phyloP scores from a whole-genome alignment of 1,140 invertebrate species.

The Macrocentrus cingulum region DNA sequence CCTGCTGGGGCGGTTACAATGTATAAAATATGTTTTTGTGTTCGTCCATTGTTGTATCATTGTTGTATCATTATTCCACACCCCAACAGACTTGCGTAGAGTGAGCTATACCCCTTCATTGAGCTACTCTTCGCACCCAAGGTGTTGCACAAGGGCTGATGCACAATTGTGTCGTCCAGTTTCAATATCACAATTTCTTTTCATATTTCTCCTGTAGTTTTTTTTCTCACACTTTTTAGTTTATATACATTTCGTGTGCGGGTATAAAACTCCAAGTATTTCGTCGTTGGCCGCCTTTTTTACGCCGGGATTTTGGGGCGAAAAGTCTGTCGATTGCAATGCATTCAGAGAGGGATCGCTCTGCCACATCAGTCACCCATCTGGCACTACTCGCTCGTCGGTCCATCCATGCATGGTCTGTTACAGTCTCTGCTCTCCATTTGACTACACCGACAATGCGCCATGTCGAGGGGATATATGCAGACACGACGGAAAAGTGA shows the following conservation, averaged over 20 bases:
- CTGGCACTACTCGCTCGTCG: conserved; percentile 54
- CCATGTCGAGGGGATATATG: conserved; percentile 47
- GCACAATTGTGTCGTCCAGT: neutral
- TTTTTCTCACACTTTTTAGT: conserved; percentile 5
- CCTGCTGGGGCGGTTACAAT: conserved; percentile 43
- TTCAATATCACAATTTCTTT: neutral
- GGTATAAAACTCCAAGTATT: neutral
- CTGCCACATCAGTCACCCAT: conserved; percentile 59
- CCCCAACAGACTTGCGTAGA: conserved; percentile 33
- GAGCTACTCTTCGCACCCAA: conserved; percentile 1
- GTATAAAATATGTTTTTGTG: conserved; percentile 46
- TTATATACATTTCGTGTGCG: too few relatives aligned
- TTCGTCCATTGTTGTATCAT: conserved; percentile 49
- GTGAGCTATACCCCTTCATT: neutral
- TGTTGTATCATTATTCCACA: conserved; percentile 59
- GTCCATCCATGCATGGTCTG: conserved; percentile 52
- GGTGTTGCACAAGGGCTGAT: neutral
- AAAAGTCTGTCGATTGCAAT: conserved; percentile 15
- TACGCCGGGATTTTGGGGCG: neutral
- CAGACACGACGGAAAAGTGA: conserved; percentile 39
- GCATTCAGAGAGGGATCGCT: conserved; percentile 29
- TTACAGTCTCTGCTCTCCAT: conserved; percentile 41
- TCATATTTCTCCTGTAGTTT: neutral
- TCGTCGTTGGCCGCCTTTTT: neutral
- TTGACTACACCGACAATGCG: conserved; percentile 57